phyloP scores from a whole-genome alignment of 1,140 invertebrate species.

The Zelostemma sp. region DNA sequence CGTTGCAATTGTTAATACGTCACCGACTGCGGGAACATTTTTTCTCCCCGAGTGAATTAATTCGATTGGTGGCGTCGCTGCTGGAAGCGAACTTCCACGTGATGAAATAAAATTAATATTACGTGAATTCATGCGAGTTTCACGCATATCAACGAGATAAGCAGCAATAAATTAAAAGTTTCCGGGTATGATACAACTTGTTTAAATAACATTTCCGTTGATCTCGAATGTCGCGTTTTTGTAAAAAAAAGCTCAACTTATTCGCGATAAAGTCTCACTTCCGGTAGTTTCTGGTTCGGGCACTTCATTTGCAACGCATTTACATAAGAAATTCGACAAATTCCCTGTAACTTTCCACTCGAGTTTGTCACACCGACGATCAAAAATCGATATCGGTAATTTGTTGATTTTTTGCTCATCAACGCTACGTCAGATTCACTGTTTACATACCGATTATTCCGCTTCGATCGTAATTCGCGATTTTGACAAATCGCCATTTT shows the following conservation, averaged over 20 bases:
- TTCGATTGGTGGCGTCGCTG: too few relatives aligned
- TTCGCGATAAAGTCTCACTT: not conserved
- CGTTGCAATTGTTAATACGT: too few relatives aligned
- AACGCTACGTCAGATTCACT: not conserved
- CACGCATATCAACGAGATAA: not conserved
- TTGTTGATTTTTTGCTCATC: too few relatives aligned
- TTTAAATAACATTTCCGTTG: not conserved
- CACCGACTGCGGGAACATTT: too few relatives aligned
- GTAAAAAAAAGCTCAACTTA: not conserved
- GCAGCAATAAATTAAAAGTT: not conserved
- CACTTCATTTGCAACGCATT: not conserved
- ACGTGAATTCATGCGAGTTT: not conserved
- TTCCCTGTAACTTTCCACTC: constrained; percentile 1
- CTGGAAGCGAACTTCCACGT: too few relatives aligned
- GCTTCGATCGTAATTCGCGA: not conserved
- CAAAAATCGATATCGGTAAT: not conserved
- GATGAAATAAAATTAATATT: not conserved
- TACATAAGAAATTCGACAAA: constrained; percentile 4
- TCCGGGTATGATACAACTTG: not conserved
- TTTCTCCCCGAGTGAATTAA: too few relatives aligned
- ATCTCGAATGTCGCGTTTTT: not conserved
- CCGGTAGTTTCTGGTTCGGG: too few relatives aligned
- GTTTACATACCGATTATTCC: not conserved
- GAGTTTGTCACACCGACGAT: not conserved
- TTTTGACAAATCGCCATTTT: not conserved